A percentile compares a stretch with the other conserved stretches of the same genome.
Conservation (phyloP, 2,113 vertebrate genomes). For the Spheniscus mendiculus region DNA sequence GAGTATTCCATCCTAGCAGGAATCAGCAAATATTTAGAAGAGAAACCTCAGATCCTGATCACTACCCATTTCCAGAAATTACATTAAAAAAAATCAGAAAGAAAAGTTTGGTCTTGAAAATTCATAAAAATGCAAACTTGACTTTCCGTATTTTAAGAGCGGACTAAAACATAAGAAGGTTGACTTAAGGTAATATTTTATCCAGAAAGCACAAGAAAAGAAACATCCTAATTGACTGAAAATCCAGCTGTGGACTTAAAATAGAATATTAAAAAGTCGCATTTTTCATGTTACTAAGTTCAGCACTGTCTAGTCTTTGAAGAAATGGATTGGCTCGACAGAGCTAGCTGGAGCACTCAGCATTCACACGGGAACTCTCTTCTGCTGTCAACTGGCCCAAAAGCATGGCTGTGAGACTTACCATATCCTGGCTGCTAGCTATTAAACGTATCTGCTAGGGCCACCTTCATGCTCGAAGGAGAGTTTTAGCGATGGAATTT, state of each 20-base stretch:
- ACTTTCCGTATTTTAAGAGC: neutral
- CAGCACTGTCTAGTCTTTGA: slow-evolving; percentile 63
- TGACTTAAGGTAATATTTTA: slow-evolving; percentile 51
- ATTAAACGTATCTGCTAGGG: neutral
- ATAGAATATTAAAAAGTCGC: slow-evolving; percentile 16
- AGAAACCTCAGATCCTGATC: neutral
- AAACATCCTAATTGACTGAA: slow-evolving; percentile 36
- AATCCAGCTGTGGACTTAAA: slow-evolving; percentile 51
- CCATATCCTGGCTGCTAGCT: slow-evolving; percentile 27
- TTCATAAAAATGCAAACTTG: neutral
- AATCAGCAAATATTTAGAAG: neutral
- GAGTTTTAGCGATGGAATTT: neutral
- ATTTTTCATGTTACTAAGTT: slow-evolving; percentile 71
- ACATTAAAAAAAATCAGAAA: neutral
- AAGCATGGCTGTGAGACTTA: slow-evolving; percentile 35
- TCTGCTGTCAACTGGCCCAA: slow-evolving; percentile 47
- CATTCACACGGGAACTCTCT: slow-evolving; percentile 68
- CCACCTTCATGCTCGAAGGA: neutral
- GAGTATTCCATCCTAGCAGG: neutral
- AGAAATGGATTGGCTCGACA: slow-evolving; percentile 22
- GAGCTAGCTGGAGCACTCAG: slow-evolving; percentile 27
- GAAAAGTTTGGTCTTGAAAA: neutral
- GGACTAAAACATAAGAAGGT: neutral
- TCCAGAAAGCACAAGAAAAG: slow-evolving; percentile 16
- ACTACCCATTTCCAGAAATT: neutral